Conservation (phyloP, 2,797 vertebrate species). For the Sebastiscus albofasciatus region DNA sequence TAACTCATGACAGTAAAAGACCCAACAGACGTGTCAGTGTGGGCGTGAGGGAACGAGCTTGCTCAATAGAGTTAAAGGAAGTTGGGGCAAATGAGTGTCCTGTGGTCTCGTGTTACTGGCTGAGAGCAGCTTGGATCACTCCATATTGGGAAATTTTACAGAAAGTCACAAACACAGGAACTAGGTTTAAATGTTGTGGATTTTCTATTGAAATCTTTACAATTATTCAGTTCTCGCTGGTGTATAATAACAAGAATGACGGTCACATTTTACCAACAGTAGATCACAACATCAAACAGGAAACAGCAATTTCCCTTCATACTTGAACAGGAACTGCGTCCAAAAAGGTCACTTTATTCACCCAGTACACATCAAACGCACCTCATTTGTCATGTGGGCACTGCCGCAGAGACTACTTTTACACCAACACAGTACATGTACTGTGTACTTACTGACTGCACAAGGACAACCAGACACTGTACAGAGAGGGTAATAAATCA, state of each 20-base stretch:
- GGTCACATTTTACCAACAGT: background rate
- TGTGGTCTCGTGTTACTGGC: background rate
- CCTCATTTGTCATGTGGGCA: background rate
- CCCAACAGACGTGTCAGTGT: background rate
- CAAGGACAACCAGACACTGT: constrained; percentile 24
- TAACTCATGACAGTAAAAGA: background rate
- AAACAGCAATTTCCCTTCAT: constrained; percentile 18
- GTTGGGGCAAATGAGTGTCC: constrained; percentile 9
- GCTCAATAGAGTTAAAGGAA: constrained; percentile 32
- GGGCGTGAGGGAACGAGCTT: constrained; percentile 23
- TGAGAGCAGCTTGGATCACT: constrained; percentile 6
- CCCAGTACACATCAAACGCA: constrained; percentile 5
- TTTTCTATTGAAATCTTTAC: background rate
- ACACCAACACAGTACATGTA: background rate
- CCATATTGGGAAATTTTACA: constrained; percentile 10
- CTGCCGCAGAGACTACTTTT: background rate
- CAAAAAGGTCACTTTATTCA: constrained; percentile 9
- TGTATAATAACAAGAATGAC: background rate
- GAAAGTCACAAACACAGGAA: constrained; percentile 10
- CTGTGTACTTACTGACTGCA: constrained; percentile 1
- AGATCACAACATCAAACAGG: constrained; percentile 2
- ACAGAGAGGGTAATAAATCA: constrained; percentile 20
- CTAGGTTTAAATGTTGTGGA: background rate
- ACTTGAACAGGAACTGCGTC: background rate
- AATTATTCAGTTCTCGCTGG: background rate